These are phyloP conservation scores for Diloba caeruleocephala DNA, from an alignment of 2,888 invertebrate species.

Conservation along the genomic window DNA sequence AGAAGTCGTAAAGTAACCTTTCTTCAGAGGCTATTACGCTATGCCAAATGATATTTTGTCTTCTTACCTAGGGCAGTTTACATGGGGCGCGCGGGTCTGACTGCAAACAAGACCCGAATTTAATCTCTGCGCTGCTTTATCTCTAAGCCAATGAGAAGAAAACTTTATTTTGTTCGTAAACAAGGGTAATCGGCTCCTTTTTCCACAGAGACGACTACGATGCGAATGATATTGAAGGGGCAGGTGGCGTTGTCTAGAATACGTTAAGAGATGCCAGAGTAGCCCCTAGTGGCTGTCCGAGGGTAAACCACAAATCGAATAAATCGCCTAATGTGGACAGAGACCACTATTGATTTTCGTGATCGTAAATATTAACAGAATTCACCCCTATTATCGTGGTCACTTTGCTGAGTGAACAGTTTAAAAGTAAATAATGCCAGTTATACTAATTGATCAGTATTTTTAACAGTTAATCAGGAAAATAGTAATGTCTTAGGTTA, in stretches of 20 bases:
- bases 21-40: constrained; percentile 81
- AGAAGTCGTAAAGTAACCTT: constrained; percentile 85
- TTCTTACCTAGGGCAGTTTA: constrained; percentile 79
- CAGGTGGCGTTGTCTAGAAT: constrained; percentile 77
- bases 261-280: constrained; percentile 66
- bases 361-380: constrained; percentile 61
- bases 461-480: constrained; percentile 29
- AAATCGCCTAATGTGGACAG: constrained; percentile 61
- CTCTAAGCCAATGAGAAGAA: constrained; percentile 81
- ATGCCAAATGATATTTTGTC: constrained; percentile 87
- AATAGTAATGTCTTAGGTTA: no score
- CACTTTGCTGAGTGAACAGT: constrained; percentile 41
- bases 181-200: constrained; percentile 81
- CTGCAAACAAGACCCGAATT: constrained; percentile 82
- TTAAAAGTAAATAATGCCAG: constrained; percentile 35
- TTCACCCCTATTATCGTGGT: constrained; percentile 50
- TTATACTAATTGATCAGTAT: constrained; percentile 27
- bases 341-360: constrained; percentile 63
- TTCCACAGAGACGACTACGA: constrained; percentile 71
- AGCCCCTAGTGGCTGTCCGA: constrained; percentile 49
- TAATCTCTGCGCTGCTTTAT: constrained; percentile 84
- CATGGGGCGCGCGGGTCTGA: constrained; percentile 74
- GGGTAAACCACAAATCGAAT: constrained; percentile 66
- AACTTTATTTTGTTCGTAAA: constrained; percentile 86
- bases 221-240: constrained; percentile 77